Evolutionary conservation across 2,113 vertebrate species (phyloP).

Genomic region (Rhinopomastus cyanomelas): DNA sequence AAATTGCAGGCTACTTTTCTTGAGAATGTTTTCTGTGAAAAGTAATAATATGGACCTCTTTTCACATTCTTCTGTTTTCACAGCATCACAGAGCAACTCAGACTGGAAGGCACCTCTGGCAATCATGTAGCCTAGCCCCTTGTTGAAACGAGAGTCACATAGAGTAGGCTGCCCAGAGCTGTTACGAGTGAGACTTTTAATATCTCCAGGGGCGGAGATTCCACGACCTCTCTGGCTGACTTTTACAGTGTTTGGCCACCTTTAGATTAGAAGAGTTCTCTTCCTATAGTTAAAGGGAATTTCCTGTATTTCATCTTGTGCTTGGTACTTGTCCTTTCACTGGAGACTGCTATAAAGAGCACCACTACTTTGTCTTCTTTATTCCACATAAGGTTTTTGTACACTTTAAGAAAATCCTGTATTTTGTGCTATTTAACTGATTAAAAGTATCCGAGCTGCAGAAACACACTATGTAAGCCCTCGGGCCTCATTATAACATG

Average conservation of each 20-base stretch:
- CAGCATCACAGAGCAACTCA: not conserved
- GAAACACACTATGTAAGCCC: not conserved
- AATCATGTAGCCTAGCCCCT: fast-evolving
- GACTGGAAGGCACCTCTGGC: not conserved
- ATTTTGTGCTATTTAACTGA: not conserved
- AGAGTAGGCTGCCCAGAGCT: not conserved
- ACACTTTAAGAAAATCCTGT: not conserved
- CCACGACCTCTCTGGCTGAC: not conserved
- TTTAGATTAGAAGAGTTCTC: not conserved
- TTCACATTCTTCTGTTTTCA: not conserved
- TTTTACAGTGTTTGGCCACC: not conserved
- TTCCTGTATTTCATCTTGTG: not conserved
- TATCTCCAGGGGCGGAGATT: not conserved
- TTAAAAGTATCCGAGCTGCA: not conserved
- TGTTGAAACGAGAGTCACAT: not conserved
- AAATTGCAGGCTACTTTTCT: not conserved
- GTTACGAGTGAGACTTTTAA: not conserved
- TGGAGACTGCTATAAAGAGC: not conserved
- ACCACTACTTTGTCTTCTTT: not conserved
- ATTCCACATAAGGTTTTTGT: not conserved
- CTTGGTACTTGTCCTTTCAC: not conserved
- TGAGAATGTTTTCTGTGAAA: not conserved
- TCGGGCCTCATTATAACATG: not conserved
- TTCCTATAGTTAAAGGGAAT: not conserved
- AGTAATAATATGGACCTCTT: not conserved